phyloP scores from a whole-genome alignment of 2,113 vertebrate genomes.

The Odontesthes bonariensis region DNA sequence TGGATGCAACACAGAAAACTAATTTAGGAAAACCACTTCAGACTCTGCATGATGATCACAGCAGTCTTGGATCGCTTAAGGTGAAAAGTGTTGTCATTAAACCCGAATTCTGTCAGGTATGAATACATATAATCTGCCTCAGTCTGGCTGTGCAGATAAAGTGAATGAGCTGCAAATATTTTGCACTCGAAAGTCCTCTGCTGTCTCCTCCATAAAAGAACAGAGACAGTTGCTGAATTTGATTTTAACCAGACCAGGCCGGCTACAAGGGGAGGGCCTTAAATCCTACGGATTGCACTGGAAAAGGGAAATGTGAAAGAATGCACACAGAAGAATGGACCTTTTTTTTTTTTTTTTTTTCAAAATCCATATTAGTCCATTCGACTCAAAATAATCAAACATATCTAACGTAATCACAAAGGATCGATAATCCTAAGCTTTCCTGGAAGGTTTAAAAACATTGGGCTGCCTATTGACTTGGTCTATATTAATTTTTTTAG shows the following conservation, averaged over 20 bases:
- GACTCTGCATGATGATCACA: neutral
- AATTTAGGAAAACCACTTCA: neutral
- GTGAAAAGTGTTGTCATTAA: neutral
- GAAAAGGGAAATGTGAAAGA: neutral
- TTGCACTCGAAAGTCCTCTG: conserved; percentile 37
- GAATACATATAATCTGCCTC: conserved; percentile 8
- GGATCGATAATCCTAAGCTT: conserved; percentile 3
- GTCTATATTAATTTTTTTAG: conserved; percentile 21
- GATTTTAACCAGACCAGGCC: conserved; percentile 7
- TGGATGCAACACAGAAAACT: neutral
- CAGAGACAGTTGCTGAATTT: conserved; percentile 17
- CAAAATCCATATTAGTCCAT: neutral
- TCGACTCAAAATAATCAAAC: conserved; percentile 6
- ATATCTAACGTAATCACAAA: conserved; percentile 3
- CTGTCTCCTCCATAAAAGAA: conserved; percentile 22
- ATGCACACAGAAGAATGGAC: neutral
- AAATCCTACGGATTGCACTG: neutral
- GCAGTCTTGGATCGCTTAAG: conserved; percentile 1
- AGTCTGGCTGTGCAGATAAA: conserved; percentile 17
- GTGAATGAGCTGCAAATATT: conserved; percentile 6
- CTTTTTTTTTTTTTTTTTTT: too few relatives aligned
- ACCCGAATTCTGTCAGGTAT: neutral
- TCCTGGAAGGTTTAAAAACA: conserved; percentile 9
- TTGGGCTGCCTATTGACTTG: conserved; percentile 10
- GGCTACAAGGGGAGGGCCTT: conserved; percentile 6